Conservation (phyloP, 2,113 vertebrate species). For the Triplophysa siluroides region DNA sequence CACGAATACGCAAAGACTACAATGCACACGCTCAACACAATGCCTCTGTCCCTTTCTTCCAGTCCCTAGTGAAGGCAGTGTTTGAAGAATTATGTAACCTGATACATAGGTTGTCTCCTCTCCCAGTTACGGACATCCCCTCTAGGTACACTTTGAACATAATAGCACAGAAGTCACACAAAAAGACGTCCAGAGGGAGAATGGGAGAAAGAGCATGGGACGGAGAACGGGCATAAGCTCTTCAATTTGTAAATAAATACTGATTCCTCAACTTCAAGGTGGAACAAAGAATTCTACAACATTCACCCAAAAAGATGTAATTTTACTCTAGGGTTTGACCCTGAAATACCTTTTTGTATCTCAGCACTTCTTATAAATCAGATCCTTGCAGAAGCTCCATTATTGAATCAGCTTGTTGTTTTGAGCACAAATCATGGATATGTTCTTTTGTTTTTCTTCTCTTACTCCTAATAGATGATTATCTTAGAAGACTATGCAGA, state of each 20-base stretch:
- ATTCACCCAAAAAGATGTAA: neutral
- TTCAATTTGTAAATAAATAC: neutral
- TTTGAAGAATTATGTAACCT: conserved; percentile 60
- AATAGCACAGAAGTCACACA: conserved; percentile 48
- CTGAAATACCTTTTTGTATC: neutral
- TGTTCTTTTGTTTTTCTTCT: neutral
- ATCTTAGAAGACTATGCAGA: conserved; percentile 95
- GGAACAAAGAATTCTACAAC: neutral
- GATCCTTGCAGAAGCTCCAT: neutral
- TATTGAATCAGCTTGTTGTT: neutral
- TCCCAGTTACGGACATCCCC: conserved; percentile 46
- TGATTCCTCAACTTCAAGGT: neutral
- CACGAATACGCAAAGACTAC: conserved; percentile 49
- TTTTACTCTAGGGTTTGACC: conserved; percentile 14
- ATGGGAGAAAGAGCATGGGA: neutral
- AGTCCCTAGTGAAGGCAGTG: conserved; percentile 48
- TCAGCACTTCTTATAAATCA: neutral
- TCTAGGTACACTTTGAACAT: conserved; percentile 57
- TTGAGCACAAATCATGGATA: neutral
- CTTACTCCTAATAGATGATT: conserved; percentile 77
- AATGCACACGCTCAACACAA: conserved; percentile 43
- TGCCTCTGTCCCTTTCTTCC: conserved; percentile 50
- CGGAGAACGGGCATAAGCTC: neutral
- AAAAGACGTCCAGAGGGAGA: conserved; percentile 21
- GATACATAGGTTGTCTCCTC: conserved; percentile 52